phyloP scores from a whole-genome alignment of 2,888 invertebrate species.

The Stegophylla sp. region DNA sequence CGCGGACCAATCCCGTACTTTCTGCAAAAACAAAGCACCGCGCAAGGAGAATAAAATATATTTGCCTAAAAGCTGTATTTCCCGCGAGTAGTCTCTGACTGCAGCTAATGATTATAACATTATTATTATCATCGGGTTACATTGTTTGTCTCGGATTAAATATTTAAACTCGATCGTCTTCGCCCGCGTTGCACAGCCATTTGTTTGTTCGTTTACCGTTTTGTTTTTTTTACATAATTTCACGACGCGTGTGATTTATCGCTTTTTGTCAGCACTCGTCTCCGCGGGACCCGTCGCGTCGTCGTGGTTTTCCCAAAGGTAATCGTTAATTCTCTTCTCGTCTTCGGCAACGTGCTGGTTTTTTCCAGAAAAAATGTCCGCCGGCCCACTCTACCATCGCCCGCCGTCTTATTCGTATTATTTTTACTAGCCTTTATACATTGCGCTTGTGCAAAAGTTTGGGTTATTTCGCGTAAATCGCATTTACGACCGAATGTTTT shows the following conservation, averaged over 20 bases:
- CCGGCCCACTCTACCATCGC: background rate
- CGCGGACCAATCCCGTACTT: too few species aligned
- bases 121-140: slow-evolving; percentile 4
- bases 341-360: background rate
- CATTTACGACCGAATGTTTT: slow-evolving; percentile 54
- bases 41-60: too few species aligned
- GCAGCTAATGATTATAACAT: background rate
- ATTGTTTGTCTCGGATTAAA: slow-evolving; percentile 30
- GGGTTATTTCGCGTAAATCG: slow-evolving; percentile 55
- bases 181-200: background rate
- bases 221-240: slow-evolving; percentile 37
- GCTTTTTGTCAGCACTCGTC: background rate
- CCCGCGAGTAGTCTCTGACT: too few species aligned
- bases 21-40: too few species aligned
- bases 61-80: too few species aligned
- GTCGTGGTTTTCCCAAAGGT: slow-evolving; percentile 27
- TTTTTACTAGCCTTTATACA: slow-evolving; percentile 53
- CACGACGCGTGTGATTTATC: slow-evolving; percentile 12
- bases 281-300: slow-evolving; percentile 1
- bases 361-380: background rate
- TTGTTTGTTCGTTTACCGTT: background rate
- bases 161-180: background rate
- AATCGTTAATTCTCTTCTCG: background rate
- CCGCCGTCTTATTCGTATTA: slow-evolving; percentile 42
- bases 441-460: slow-evolving; percentile 45